Conservation (phyloP, 1,140 invertebrate genomes). For the Lordiphosa stackelbergi region DNA sequence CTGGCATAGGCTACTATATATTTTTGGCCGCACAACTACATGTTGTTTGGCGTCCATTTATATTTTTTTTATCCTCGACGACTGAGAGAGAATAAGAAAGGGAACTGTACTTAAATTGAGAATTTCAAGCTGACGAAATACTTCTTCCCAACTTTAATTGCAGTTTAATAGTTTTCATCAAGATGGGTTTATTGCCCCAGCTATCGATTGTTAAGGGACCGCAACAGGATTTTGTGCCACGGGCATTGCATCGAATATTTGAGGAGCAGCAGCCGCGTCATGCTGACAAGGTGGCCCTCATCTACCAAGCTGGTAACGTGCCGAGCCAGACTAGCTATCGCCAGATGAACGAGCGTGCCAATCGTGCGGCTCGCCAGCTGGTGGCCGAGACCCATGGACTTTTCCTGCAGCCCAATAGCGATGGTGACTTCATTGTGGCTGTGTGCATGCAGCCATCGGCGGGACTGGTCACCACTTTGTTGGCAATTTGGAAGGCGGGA, state of each 20-base stretch:
- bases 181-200: conserved; percentile 83
- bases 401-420: conserved; percentile 78
- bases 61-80: too few relatives aligned
- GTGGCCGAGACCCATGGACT: conserved; percentile 74
- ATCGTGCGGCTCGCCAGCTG: conserved; percentile 80
- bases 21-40: too few relatives aligned
- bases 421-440: conserved; percentile 84
- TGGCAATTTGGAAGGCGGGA: conserved; percentile 88
- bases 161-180: background rate
- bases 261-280: conserved; percentile 70
- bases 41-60: too few relatives aligned
- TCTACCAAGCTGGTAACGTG: conserved; percentile 78
- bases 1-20: too few relatives aligned
- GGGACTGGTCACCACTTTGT: conserved; percentile 82
- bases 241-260: conserved; percentile 80
- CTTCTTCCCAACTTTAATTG: too few relatives aligned
- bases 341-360: conserved; percentile 80
- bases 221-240: conserved; percentile 69
- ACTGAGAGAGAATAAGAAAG: too few relatives aligned
- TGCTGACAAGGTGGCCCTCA: conserved; percentile 79
- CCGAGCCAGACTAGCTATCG: conserved; percentile 78
- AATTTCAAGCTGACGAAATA: too few relatives aligned
- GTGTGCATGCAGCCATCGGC: conserved; percentile 87
- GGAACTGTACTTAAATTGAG: too few relatives aligned
- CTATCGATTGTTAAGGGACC: conserved; percentile 81